A percentile compares a stretch with the other conserved stretches of the same genome.
Evolutionary conservation across 2,797 vertebrate genomes (phyloP).

Genomic region (Dipus sagitta): DNA sequence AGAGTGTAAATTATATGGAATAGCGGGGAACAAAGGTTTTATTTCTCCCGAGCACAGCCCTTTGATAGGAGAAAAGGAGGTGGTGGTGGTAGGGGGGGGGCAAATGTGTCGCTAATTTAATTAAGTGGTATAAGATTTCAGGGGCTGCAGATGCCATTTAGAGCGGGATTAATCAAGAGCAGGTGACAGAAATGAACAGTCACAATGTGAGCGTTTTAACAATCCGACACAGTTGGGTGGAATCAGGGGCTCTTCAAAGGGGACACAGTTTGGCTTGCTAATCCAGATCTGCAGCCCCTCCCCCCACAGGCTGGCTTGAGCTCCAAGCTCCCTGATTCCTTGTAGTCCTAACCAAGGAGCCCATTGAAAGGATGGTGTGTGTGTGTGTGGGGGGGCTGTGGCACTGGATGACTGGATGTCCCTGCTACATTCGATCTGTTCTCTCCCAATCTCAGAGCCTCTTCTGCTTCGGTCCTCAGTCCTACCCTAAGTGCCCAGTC

Average conservation of each 20-base stretch:
- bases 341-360: neutral
- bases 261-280: slow-evolving; percentile 84
- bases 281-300: slow-evolving; percentile 81
- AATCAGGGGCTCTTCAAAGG: slow-evolving; percentile 86
- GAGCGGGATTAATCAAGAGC: slow-evolving; percentile 90
- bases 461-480: neutral
- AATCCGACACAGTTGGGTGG: slow-evolving; percentile 89
- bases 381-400: neutral
- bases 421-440: neutral
- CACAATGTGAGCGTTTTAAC: slow-evolving; percentile 89
- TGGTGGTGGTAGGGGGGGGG: slow-evolving; percentile 89
- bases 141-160: slow-evolving; percentile 89
- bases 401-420: rapidly evolving
- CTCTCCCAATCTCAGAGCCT: rapidly evolving
- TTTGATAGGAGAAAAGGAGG: slow-evolving; percentile 88
- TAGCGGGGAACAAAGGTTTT: slow-evolving; percentile 89
- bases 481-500: rapidly evolving
- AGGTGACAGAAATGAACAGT: slow-evolving; percentile 90
- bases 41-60: slow-evolving; percentile 90
- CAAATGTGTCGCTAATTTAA: slow-evolving; percentile 93
- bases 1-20: slow-evolving; percentile 88
- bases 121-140: slow-evolving; percentile 90
- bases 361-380: neutral
- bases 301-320: slow-evolving; percentile 61
- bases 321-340: slow-evolving; percentile 77